These are phyloP conservation scores for Meandrusa payeni DNA, from an alignment of 2,888 invertebrate genomes.

Conservation along the genomic window DNA sequence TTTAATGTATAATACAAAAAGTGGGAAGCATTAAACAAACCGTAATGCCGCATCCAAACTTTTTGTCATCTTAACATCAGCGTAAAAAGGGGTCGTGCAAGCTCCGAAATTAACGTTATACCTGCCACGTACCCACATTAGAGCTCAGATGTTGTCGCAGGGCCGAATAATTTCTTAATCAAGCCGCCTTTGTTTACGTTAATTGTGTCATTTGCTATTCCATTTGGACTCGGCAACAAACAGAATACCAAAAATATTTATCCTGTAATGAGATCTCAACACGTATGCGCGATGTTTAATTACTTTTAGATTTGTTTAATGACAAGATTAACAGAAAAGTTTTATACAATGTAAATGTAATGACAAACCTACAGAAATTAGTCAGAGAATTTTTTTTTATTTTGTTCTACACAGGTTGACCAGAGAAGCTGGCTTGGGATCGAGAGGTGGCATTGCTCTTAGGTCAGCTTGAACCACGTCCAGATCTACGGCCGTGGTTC, in stretches of 20 bases:
- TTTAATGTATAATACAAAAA: constrained; percentile 1
- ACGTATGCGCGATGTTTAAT: constrained; percentile 27
- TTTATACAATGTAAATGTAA: too few relatives aligned
- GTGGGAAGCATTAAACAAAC: constrained; percentile 23
- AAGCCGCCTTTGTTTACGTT: constrained; percentile 61
- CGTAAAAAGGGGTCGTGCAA: constrained; percentile 39
- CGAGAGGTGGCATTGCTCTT: too few relatives aligned
- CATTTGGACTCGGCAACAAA: constrained; percentile 47
- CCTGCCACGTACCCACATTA: constrained; percentile 37
- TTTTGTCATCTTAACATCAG: constrained; percentile 28
- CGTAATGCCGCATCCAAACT: constrained; percentile 33
- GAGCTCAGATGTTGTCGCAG: constrained; percentile 40
- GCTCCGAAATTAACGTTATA: constrained; percentile 36
- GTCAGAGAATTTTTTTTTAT: too few relatives aligned
- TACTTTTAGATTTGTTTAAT: constrained; percentile 29
- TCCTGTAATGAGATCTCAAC: constrained; percentile 35
- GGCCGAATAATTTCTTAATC: constrained; percentile 63
- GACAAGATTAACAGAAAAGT: too few relatives aligned
- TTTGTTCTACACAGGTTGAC: too few relatives aligned
- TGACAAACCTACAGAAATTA: too few relatives aligned
- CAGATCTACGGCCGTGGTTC: too few relatives aligned
- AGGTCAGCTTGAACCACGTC: too few relatives aligned
- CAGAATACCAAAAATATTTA: constrained; percentile 41
- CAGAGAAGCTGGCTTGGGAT: too few relatives aligned
- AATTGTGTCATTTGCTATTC: constrained; percentile 64